Evolutionary conservation across 1,140 invertebrate genomes (phyloP), one percentile per base, ranked within the genome.

Genomic region (Philaenus spumarius): DNA sequence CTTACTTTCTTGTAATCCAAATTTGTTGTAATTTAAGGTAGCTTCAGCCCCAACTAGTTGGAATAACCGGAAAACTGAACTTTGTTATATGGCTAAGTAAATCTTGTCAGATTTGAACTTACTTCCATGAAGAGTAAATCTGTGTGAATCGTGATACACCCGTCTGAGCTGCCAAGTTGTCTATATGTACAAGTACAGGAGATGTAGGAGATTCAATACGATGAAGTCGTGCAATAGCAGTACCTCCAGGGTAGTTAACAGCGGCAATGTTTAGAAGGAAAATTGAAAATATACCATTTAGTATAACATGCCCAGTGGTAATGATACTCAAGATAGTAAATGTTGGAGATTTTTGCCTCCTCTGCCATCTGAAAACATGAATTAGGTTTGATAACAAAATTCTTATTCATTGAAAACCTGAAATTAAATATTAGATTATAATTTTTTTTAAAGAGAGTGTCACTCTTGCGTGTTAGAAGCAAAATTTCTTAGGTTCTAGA

Each of bases 81-180:
- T n/a, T n/a, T n/a, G n/a, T n/a, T n/a, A n/a, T n/a, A n/a, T n/a
- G n/a, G n/a, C n/a, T n/a, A n/a, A n/a, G n/a, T n/a, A n/a, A n/a
- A n/a, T n/a, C n/a, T n/a, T n/a, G n/a, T n/a, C n/a, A n/a, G n/a
- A n/a, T n/a, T n/a, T n/a, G n/a, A 50, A 78, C 80, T 79, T 77
- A 95, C 81, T 72, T 83, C 95, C 95, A 97, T 62, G 83, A 73
- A 53, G 81, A 68, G 69, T 93, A 82, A 4, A 88, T 78, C 76
- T 98, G 85, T n/a, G 89, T 86, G 72, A 98, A 99, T 69, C 94
- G 79, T 2, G 92, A 90, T 1, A 98, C 87, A 12, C 96, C 96
- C 15, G 93, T 98, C 77, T 98, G 95, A n/a, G 95, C 94, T 34
- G 90, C 84, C 59, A 89, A 80, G 66, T 91, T 89, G 68, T 93